Evolutionary conservation across 35 echinoderm and acorn worm genomes (phyloP).

Genomic region (Acanthaster planci): DNA sequence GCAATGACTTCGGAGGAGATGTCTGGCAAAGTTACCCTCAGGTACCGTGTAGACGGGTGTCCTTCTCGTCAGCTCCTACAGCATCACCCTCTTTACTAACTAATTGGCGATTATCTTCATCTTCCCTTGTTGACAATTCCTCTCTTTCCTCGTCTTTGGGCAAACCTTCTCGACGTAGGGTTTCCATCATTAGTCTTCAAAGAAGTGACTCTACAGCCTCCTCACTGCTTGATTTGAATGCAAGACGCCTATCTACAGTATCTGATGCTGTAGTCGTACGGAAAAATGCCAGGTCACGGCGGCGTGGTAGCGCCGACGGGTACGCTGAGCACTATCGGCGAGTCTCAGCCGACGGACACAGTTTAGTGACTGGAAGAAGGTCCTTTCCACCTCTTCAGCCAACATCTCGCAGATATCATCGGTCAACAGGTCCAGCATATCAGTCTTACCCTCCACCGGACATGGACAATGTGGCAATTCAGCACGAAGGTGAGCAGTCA

Average conservation of each 20-base stretch:
- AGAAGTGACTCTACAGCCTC: not conserved
- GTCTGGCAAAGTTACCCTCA: not conserved
- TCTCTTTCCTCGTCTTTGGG: not conserved
- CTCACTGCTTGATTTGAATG: not conserved
- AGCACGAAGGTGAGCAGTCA: not conserved
- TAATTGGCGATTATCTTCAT: not conserved
- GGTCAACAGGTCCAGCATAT: not conserved
- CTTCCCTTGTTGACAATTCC: not conserved
- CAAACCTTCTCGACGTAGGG: not conserved
- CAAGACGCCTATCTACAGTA: conserved; percentile 5
- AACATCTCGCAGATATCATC: not conserved
- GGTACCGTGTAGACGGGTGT: not conserved
- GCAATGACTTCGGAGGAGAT: conserved; percentile 1
- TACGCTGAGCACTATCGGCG: not conserved
- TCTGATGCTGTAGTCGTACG: conserved; percentile 6
- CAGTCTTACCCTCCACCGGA: not conserved
- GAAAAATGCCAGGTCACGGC: not conserved
- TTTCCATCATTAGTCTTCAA: conserved; percentile 5
- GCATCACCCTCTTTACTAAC: too few species aligned
- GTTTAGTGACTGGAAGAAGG: not conserved
- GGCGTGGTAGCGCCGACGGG: not conserved
- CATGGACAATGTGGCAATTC: not conserved
- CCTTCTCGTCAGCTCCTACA: not conserved
- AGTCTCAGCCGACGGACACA: not conserved
- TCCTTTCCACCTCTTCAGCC: not conserved